phyloP scores from a whole-genome alignment of 2,888 invertebrate species.

The Acrobasis repandana region DNA sequence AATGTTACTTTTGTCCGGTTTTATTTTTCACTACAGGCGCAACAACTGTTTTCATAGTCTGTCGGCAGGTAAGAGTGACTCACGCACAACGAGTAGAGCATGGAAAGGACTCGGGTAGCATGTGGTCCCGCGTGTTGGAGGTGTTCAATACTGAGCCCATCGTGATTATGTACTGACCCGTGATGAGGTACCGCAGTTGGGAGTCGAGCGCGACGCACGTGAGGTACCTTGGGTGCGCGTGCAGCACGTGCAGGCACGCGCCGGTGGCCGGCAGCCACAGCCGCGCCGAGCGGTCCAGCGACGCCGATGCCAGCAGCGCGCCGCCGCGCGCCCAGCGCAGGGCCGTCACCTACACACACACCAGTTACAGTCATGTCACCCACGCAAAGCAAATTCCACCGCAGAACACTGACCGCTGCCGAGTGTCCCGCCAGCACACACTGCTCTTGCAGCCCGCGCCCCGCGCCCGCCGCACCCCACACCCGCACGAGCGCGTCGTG shows the following conservation, averaged over 20 bases:
- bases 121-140: too few species aligned
- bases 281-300: constrained; percentile 90
- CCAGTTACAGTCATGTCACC: constrained; percentile 87
- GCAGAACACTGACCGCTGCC: constrained; percentile 56
- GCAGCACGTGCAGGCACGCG: constrained; percentile 83
- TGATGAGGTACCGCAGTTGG: constrained; percentile 85
- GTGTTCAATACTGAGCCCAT: too few species aligned
- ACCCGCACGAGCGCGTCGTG: constrained; percentile 86
- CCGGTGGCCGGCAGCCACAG: constrained; percentile 83
- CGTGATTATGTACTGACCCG: constrained; percentile 78
- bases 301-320: constrained; percentile 85
- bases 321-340: constrained; percentile 56
- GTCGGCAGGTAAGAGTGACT: too few species aligned
- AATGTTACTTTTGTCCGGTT: too few species aligned
- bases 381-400: constrained; percentile 83
- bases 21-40: too few species aligned
- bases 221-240: constrained; percentile 90
- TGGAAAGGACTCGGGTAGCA: too few species aligned
- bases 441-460: constrained; percentile 33
- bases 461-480: constrained; percentile 68
- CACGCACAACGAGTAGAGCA: too few species aligned
- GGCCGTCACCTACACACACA: constrained; percentile 31
- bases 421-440: constrained; percentile 46
- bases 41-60: too few species aligned
- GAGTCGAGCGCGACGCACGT: constrained; percentile 89